A percentile compares a stretch with the other conserved stretches of the same genome.
Evolutionary conservation across 2,113 vertebrate species (phyloP).

Genomic region (Todiramphus saurophagus): DNA sequence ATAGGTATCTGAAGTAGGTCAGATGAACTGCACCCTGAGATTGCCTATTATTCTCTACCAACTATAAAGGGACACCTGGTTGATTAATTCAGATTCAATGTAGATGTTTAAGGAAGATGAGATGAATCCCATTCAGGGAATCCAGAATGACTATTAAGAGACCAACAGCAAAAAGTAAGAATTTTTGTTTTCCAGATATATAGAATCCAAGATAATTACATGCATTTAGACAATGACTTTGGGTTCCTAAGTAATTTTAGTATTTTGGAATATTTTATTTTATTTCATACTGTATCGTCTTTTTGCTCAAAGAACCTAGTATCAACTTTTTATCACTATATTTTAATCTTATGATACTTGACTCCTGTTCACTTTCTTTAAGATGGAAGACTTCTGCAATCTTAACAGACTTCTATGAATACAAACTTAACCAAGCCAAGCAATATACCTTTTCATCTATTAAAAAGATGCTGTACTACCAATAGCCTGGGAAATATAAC

Average conservation of each 20-base stretch:
- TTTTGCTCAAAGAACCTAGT: not conserved
- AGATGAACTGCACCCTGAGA: constrained; percentile 41
- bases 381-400: not conserved
- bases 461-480: not conserved
- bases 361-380: not conserved
- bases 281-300: not conserved
- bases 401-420: not conserved
- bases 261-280: not conserved
- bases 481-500: not conserved
- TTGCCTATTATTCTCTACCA: constrained; percentile 37
- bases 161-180: not conserved
- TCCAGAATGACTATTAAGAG: not conserved
- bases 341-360: not conserved
- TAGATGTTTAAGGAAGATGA: constrained; percentile 36
- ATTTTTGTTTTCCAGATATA: not conserved
- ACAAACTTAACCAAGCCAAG: constrained; percentile 7
- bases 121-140: constrained; percentile 35
- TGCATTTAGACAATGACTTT: not conserved
- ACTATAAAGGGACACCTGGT: constrained; percentile 13
- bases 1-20: constrained; percentile 63
- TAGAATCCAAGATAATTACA: not conserved
- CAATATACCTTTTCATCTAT: not conserved
- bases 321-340: not conserved
- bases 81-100: constrained; percentile 52
- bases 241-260: not conserved